These are phyloP conservation scores for Drosophila cognata DNA, from an alignment of 2,888 invertebrate genomes.

Conservation along the genomic window DNA sequence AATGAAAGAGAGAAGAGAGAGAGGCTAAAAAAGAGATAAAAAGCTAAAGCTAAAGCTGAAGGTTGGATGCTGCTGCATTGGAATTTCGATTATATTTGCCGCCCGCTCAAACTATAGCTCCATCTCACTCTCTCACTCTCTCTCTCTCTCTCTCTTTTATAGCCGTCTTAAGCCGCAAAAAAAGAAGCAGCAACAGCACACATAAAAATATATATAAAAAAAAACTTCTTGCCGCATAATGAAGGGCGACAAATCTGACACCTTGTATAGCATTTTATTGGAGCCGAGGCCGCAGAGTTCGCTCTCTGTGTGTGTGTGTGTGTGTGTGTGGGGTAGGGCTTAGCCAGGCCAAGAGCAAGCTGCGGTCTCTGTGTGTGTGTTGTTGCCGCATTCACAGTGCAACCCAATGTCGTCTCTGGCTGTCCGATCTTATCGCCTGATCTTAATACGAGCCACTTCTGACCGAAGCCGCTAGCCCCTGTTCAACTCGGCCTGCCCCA, in stretches of 20 bases:
- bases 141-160: slow-evolving; percentile 13
- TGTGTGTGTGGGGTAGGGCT: background rate
- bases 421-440: slow-evolving; percentile 83
- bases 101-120: background rate
- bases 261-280: slow-evolving; percentile 84
- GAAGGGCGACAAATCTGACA: slow-evolving; percentile 85
- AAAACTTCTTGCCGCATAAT: slow-evolving; percentile 78
- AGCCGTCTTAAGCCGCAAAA: slow-evolving; percentile 68
- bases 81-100: slow-evolving; percentile 77
- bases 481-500: background rate
- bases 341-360: slow-evolving; percentile 45
- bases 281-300: slow-evolving; percentile 61
- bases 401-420: slow-evolving; percentile 60
- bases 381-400: slow-evolving; percentile 28
- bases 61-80: slow-evolving; percentile 54
- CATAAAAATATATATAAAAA: slow-evolving; percentile 8
- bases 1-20: background rate
- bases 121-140: background rate
- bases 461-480: slow-evolving; percentile 47
- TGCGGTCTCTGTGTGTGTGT: slow-evolving; percentile 34
- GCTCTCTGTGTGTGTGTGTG: background rate
- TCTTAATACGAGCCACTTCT: slow-evolving; percentile 82
- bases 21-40: slow-evolving; percentile 6
- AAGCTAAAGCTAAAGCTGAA: slow-evolving; percentile 31
- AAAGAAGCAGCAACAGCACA: slow-evolving; percentile 22